These are phyloP conservation scores for Proctacanthus coquilletti DNA, from an alignment of 1,140 invertebrate genomes.

Conservation along the genomic window DNA sequence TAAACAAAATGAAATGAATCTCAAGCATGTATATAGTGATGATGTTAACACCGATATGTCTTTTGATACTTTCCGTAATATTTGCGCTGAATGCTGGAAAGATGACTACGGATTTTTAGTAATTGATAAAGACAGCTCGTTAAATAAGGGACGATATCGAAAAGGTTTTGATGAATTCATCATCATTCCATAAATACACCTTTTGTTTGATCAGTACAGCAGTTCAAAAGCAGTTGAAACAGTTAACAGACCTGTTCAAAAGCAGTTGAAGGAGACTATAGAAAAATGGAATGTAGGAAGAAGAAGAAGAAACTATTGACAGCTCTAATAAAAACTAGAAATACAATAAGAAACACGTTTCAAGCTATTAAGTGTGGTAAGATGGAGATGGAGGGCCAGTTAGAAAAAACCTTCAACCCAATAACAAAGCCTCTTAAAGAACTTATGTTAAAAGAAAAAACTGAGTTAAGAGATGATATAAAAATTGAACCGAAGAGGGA, in stretches of 20 bases:
- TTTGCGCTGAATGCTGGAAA: conserved; percentile 13
- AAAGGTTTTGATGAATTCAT: conserved; percentile 14
- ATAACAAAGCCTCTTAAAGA: not conserved
- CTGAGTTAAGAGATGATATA: not conserved
- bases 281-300: not conserved
- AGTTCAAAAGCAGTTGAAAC: not conserved
- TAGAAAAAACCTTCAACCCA: not conserved
- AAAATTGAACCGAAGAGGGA: not conserved
- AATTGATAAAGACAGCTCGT: conserved; percentile 17
- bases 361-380: not conserved
- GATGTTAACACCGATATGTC: conserved; percentile 19
- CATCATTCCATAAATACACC: not conserved
- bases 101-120: conserved; percentile 17
- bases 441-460: not conserved
- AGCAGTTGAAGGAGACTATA: not conserved
- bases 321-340: not conserved
- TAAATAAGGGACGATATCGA: conserved; percentile 14
- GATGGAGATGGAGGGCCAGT: not conserved
- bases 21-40: conserved; percentile 28
- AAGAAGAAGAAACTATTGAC: not conserved
- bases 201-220: no score
- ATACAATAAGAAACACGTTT: not conserved
- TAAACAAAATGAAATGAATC: conserved; percentile 28
- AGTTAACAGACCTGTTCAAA: not conserved
- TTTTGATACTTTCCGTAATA: conserved; percentile 13